A percentile compares a stretch with the other conserved stretches of the same genome.
These are phyloP conservation scores for Bryconaethiops microstoma DNA, from an alignment of 2,797 vertebrate species.

Conservation along the genomic window DNA sequence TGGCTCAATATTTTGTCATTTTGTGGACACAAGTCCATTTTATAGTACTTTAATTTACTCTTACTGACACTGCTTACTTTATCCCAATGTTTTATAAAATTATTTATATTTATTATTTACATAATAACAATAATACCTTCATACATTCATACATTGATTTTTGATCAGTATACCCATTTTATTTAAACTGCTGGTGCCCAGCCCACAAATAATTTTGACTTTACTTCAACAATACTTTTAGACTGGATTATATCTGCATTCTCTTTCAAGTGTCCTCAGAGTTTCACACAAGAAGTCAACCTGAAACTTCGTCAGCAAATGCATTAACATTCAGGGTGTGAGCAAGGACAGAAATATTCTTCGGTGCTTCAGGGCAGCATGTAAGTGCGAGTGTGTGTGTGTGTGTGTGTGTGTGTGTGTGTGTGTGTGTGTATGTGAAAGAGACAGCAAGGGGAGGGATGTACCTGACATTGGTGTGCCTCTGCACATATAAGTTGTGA, in stretches of 20 bases:
- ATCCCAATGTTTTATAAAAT: no score
- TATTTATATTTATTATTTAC: no score
- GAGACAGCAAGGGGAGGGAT: not conserved
- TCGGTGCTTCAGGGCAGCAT: not conserved
- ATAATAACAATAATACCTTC: no score
- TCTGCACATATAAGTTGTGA: slow-evolving; percentile 96
- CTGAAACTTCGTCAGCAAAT: not conserved
- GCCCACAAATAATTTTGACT: not conserved
- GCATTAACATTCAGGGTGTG: slow-evolving; percentile 29
- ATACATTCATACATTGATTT: no score
- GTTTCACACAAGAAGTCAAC: not conserved
- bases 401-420: no score
- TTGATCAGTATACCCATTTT: no score
- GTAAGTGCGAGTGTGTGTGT: not conserved
- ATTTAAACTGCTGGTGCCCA: no score
- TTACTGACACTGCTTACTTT: no score
- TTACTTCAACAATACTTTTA: not conserved
- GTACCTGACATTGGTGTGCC: slow-evolving; percentile 97
- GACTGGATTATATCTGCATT: not conserved
- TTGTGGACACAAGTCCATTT: not conserved
- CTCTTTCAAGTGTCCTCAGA: slow-evolving; percentile 13
- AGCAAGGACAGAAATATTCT: slow-evolving; percentile 29
- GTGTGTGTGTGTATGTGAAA: not conserved
- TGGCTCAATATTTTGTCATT: not conserved
- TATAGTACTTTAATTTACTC: not conserved